Conservation (phyloP, 2,888 invertebrate genomes). For the Microctonus hyperodae region DNA sequence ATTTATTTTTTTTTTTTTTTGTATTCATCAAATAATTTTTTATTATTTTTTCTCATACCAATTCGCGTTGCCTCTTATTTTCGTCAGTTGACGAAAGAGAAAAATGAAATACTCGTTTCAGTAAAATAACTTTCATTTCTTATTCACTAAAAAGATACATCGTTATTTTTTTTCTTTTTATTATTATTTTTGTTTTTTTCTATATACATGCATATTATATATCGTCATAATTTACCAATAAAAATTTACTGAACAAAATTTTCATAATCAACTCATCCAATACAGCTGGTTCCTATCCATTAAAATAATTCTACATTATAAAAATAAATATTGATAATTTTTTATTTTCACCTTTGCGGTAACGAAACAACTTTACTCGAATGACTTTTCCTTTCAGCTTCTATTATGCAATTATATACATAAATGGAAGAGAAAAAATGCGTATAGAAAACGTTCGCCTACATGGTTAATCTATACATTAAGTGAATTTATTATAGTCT, state of each 20-base stretch:
- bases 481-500: conserved; percentile 3
- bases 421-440: neutral
- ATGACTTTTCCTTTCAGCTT: neutral
- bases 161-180: too few species aligned
- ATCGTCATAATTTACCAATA: neutral
- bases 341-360: neutral
- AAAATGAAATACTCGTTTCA: neutral
- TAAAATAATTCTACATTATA: neutral
- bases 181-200: neutral
- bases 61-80: neutral
- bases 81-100: neutral
- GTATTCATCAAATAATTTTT: neutral
- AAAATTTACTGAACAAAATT: neutral
- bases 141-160: neutral
- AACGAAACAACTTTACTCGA: neutral
- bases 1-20: neutral
- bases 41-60: neutral
- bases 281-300: too few species aligned
- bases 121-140: neutral
- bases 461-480: neutral
- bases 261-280: neutral
- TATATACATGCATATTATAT: neutral
- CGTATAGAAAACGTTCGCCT: neutral
- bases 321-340: neutral
- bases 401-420: neutral